Evolutionary conservation across 2,113 vertebrate species (phyloP).

Genomic region (Saimiri boliviensis): DNA sequence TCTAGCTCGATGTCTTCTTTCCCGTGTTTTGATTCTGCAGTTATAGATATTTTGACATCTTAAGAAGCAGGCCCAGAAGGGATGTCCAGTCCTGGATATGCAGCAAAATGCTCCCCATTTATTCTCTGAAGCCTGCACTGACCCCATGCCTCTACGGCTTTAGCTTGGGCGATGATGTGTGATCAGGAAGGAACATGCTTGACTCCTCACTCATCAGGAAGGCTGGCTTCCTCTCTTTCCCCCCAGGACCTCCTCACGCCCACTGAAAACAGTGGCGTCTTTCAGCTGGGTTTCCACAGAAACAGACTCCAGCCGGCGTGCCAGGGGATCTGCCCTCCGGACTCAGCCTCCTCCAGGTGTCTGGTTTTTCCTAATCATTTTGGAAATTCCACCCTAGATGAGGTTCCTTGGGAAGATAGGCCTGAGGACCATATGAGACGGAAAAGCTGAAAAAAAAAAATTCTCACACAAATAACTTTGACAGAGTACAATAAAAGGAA

Average conservation of each 20-base stretch:
- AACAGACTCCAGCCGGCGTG: not conserved
- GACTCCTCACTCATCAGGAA: not conserved
- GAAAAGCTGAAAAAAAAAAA: no score
- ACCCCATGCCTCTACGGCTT: accelerated
- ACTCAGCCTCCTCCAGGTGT: not conserved
- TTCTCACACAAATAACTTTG: not conserved
- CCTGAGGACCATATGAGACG: no score
- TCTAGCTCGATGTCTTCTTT: not conserved
- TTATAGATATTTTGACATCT: not conserved
- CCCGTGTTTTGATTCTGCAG: constrained; percentile 19
- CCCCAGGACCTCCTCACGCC: not conserved
- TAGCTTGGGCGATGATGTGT: not conserved
- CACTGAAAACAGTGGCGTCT: not conserved
- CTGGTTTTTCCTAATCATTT: not conserved
- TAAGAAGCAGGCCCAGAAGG: not conserved
- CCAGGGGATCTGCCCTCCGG: no score
- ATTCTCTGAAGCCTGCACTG: not conserved
- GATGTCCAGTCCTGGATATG: not conserved
- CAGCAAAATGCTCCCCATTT: not conserved
- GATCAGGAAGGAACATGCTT: not conserved
- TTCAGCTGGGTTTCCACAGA: not conserved
- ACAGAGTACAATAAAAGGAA: not conserved
- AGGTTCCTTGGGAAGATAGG: not conserved
- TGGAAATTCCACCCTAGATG: not conserved
- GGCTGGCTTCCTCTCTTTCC: not conserved